Evolutionary conservation across 2,797 vertebrate genomes (phyloP), one percentile per base, ranked within the genome.

Genomic region (Meda fulgida): DNA sequence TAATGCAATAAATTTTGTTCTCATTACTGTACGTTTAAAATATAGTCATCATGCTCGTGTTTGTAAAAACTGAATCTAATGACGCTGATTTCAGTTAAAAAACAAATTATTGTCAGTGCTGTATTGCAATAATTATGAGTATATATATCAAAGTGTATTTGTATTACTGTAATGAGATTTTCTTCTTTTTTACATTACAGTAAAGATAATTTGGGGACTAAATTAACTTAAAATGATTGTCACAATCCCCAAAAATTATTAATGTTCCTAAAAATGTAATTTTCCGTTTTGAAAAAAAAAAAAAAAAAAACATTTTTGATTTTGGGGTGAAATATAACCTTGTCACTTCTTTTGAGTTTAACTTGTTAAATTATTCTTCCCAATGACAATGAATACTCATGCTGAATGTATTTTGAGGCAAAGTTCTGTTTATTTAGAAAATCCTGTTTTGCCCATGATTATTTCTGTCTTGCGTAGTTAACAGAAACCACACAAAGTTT

Each of bases 371-470:
- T 36, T 55, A 55, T 36, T 18, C 53, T 67, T 51, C 60, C 40
- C 72, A 66, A 65, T 70, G 48, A 79, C 75, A 60, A 75, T 85
- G 75, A 71, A 63, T 48, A n/a, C 43, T 86, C 75, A 77, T 48
- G 84, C 81, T 89, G 78, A 87, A 87, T 89, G 86, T 89, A 86
- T 87, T 88, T 84, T 70, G 79, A 65, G 70, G 81, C 48, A 36
- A 84, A 65, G 73, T 51, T 75, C 84, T 1, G 38, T 60, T 77
- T 51, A 77, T 76, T 70, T 77, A 11, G 46, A 38, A 76, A 66
- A 84, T 55, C 48, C 63, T 46, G 58, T 51, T 83, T 63, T 66
- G 48, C 51, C 60, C 65, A 34, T 40, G 31, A 73, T 83, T 82
- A 67, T 48, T 63, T 82, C 82, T 78, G 81, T 76, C 76, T 77